Conservation (phyloP, 1,140 invertebrate species). For the Rhizoglyphus robini region DNA sequence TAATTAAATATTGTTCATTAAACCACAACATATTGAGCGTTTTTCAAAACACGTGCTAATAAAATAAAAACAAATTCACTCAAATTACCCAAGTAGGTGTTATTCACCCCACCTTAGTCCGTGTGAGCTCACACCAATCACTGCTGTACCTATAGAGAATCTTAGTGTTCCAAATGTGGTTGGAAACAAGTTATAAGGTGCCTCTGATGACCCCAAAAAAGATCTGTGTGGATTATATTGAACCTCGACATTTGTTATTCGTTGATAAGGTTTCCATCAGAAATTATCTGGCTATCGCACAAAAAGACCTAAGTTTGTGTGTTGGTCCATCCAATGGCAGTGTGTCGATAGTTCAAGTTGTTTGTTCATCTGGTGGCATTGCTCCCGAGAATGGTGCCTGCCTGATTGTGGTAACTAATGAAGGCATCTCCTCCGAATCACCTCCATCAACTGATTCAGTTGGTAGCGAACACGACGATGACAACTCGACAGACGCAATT, state of each 20-base stretch:
- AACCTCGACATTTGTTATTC: conserved; percentile 22
- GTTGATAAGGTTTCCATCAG: conserved; percentile 22
- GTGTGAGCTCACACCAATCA: background rate
- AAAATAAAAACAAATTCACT: too few relatives aligned
- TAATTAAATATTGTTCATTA: too few relatives aligned
- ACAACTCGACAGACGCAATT: conserved; percentile 48
- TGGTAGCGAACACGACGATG: conserved; percentile 36
- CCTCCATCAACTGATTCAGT: background rate
- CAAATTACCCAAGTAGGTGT: too few relatives aligned
- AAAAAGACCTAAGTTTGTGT: too few relatives aligned
- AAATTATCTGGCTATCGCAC: conserved; percentile 21
- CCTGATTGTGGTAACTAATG: background rate
- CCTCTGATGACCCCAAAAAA: background rate
- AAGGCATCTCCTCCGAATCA: background rate
- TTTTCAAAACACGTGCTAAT: too few relatives aligned
- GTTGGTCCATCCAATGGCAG: too few relatives aligned
- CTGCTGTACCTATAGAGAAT: too few relatives aligned
- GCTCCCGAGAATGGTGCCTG: background rate
- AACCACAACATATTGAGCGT: too few relatives aligned
- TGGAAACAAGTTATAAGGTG: background rate
- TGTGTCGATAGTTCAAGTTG: background rate
- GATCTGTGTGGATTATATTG: background rate
- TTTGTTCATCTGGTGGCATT: background rate
- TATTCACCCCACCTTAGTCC: background rate
- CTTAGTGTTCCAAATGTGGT: background rate